Percentiles rank a stretch among this genome's conserved stretches.
These are phyloP conservation scores for Maniola jurtina DNA, from an alignment of 1,140 invertebrate species.

Conservation along the genomic window DNA sequence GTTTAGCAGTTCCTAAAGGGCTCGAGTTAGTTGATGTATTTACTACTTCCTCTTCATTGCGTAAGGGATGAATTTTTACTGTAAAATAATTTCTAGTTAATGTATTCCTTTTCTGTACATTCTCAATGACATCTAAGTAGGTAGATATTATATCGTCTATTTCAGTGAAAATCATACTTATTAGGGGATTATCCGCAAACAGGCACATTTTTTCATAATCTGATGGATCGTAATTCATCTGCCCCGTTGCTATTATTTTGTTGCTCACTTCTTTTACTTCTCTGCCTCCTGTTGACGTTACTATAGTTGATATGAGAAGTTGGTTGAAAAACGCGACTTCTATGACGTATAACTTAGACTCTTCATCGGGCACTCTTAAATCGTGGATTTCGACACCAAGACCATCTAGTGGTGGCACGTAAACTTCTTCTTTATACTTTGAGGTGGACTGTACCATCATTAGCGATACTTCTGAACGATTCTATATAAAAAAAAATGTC, in stretches of 20 bases:
- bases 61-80: conserved; percentile 48
- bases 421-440: conserved; percentile 34
- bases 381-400: conserved; percentile 42
- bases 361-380: conserved; percentile 42
- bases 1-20: neutral
- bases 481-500: conserved; percentile 1
- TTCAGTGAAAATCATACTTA: conserved; percentile 38
- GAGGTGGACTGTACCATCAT: conserved; percentile 28
- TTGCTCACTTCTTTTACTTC: conserved; percentile 21
- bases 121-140: too few relatives aligned
- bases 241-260: conserved; percentile 37
- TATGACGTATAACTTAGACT: conserved; percentile 39
- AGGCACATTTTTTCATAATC: conserved; percentile 65
- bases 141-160: neutral
- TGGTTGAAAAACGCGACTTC: conserved; percentile 56
- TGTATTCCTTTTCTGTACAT: too few relatives aligned
- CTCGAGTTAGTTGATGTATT: conserved; percentile 13
- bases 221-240: conserved; percentile 57
- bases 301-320: conserved; percentile 39
- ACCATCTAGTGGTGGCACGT: conserved; percentile 42
- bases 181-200: conserved; percentile 54
- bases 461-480: conserved; percentile 35
- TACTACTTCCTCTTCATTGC: conserved; percentile 25
- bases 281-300: conserved; percentile 42
- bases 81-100: conserved; percentile 23